Conservation (phyloP, 2,888 invertebrate species). For the Mamestra brassicae region DNA sequence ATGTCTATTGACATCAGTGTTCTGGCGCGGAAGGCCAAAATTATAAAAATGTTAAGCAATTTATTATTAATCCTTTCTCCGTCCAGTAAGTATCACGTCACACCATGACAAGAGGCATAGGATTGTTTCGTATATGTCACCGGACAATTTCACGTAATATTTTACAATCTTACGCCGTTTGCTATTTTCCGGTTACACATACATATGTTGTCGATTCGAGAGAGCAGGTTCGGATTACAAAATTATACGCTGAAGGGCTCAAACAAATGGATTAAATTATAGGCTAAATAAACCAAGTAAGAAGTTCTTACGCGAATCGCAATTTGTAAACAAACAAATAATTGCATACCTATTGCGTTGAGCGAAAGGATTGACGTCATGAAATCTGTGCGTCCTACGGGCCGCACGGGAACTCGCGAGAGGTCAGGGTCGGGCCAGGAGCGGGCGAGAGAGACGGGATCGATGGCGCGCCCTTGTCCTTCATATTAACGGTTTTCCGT, state of each 20-base stretch:
- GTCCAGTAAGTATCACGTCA: too few relatives aligned
- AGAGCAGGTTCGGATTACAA: neutral
- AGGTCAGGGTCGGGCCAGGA: constrained; percentile 84
- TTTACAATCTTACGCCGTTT: too few relatives aligned
- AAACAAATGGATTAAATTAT: neutral
- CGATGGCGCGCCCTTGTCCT: constrained; percentile 82
- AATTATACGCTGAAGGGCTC: neutral
- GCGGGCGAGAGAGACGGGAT: constrained; percentile 70
- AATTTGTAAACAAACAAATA: constrained; percentile 37
- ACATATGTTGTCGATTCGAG: neutral
- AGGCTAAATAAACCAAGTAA: neutral
- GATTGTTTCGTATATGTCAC: too few relatives aligned
- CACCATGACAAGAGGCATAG: neutral
- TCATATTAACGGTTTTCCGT: constrained; percentile 65
- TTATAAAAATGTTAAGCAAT: neutral
- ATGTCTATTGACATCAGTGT: neutral
- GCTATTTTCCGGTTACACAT: too few relatives aligned
- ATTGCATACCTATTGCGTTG: constrained; percentile 5
- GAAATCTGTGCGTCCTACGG: constrained; percentile 41
- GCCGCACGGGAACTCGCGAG: constrained; percentile 58
- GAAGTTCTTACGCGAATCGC: neutral
- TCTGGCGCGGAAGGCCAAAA: neutral
- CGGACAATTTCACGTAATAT: too few relatives aligned
- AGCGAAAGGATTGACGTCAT: constrained; percentile 56
- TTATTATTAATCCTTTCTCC: too few relatives aligned